A percentile compares a stretch with the other conserved stretches of the same genome.
Conservation (phyloP, 2,797 vertebrate genomes). For the Esox lucius region DNA sequence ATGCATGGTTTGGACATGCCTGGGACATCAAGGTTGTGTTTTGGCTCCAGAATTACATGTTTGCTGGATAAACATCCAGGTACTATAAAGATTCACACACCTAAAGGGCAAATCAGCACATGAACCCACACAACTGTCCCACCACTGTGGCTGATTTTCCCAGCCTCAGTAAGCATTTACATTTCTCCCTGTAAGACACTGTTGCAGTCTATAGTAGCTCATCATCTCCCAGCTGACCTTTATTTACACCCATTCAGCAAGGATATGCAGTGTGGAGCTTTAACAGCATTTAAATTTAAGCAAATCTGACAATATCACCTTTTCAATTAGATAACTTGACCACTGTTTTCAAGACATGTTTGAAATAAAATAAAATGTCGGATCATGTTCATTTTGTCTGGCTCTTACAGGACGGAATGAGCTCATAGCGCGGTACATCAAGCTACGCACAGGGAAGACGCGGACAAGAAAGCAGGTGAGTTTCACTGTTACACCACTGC, state of each 20-base stretch:
- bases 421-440: conserved; percentile 95
- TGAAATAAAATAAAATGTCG: background rate
- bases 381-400: background rate
- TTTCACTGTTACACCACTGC: background rate
- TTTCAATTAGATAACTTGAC: background rate
- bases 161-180: conserved; percentile 5
- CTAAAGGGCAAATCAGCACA: background rate
- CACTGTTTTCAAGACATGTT: background rate
- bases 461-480: conserved; percentile 92
- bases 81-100: background rate
- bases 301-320: background rate
- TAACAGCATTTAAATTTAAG: background rate
- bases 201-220: conserved; percentile 2
- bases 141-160: background rate
- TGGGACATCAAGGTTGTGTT: too few relatives aligned
- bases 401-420: conserved; percentile 86
- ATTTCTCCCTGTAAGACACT: background rate
- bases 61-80: too few relatives aligned
- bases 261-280: background rate
- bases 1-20: too few relatives aligned
- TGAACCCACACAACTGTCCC: background rate
- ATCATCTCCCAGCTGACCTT: background rate
- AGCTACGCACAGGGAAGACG: conserved; percentile 92
- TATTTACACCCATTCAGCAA: background rate
- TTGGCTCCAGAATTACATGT: too few relatives aligned